phyloP scores from a whole-genome alignment of 2,888 invertebrate species.

The Augiades crinisus region DNA sequence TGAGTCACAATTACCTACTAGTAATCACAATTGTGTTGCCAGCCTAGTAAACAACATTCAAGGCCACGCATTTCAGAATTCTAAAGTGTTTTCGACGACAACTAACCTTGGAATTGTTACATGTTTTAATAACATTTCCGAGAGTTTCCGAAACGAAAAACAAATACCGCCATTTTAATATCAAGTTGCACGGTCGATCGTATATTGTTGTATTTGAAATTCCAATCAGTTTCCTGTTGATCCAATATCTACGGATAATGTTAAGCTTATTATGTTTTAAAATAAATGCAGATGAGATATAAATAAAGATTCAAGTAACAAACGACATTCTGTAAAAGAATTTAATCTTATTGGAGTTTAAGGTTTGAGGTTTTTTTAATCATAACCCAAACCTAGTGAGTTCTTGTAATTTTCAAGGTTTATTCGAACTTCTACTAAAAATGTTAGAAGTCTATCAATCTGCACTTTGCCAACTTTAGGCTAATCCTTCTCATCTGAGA shows the following conservation, averaged over 20 bases:
- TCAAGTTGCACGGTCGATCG: neutral
- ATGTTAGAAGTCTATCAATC: too few relatives aligned
- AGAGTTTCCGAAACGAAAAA: neutral
- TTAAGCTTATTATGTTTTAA: too few relatives aligned
- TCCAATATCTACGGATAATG: neutral
- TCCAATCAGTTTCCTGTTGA: neutral
- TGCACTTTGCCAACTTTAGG: too few relatives aligned
- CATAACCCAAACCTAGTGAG: too few relatives aligned
- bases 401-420: too few relatives aligned
- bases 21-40: conserved; percentile 4
- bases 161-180: neutral
- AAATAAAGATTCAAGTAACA: too few relatives aligned
- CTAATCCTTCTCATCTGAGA: too few relatives aligned
- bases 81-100: neutral
- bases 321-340: too few relatives aligned
- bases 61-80: conserved; percentile 27
- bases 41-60: conserved; percentile 32
- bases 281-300: too few relatives aligned
- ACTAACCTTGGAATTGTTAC: neutral
- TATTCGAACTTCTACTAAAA: too few relatives aligned
- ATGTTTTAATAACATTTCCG: neutral
- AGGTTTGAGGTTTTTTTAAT: too few relatives aligned
- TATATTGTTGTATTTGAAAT: neutral
- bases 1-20: conserved; percentile 32
- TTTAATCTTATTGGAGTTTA: too few relatives aligned